Evolutionary conservation across 2,888 invertebrate species (phyloP), one percentile per base, ranked within the genome.

Genomic region (Campoplex nolae): DNA sequence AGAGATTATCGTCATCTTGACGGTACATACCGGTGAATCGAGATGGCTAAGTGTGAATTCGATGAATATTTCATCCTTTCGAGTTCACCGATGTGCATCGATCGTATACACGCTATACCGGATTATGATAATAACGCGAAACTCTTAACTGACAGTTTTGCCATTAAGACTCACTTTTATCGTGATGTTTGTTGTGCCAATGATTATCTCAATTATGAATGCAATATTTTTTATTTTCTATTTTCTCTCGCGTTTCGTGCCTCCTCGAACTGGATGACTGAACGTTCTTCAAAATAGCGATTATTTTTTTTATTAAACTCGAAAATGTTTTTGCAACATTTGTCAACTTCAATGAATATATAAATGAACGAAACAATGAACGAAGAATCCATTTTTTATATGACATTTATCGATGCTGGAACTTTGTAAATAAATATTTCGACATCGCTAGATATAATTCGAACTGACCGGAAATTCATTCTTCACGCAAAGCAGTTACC

Each of bases 171-270:
- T 58, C 58, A 78, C 23, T 32, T 45, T 74, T 54, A 71, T 83
- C 13, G 75, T 28, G 11, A 77, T 83, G 28, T 73, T 78, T 32
- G 42, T 68, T 70, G 23, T 51, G 16, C 56, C 38, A 70, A 80
- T 70, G 62, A 84, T 84, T 75, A 45, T 48, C 38, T 68, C 79
- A 58, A 75, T 79, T 75, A 62, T 42, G 74, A 45, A 70, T 48
- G 70, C 62, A 45, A 62, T 84, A 70, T 70, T 80, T 70, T 48
- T 65, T 62, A 8, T 18, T n/a, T 28, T 48, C 74, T 71, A 13
- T 32, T n/a, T 35, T 23, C 1, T 38, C 35, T 11, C 1, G 48
- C n/a, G 45, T 77, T 51, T 42, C 68, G 42, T 62, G 32, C 62
- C 16, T 62, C 32, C 68, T 42, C 76, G 6, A 18, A 16, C 38